A percentile compares a stretch with the other conserved stretches of the same genome.
Conservation (phyloP, 2,113 vertebrate genomes). For the Macrotis lagotis region DNA sequence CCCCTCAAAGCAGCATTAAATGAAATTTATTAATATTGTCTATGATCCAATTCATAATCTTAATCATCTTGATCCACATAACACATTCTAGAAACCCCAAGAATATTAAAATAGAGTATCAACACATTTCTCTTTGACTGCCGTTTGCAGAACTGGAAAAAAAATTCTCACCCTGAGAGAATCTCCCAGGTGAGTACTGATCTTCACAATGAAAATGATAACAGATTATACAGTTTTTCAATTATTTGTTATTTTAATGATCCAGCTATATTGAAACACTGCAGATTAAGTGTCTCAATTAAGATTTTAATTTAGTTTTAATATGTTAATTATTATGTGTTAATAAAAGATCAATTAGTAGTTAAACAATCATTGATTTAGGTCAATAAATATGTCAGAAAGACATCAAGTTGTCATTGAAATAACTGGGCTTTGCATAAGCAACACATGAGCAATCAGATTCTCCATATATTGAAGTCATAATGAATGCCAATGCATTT, state of each 20-base stretch:
- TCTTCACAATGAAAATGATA: constrained; percentile 81
- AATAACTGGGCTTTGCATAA: constrained; percentile 63
- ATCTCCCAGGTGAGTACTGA: constrained; percentile 56
- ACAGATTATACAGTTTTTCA: constrained; percentile 82
- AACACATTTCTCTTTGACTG: constrained; percentile 25
- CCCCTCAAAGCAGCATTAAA: background rate
- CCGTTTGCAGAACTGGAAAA: constrained; percentile 52
- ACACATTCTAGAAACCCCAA: background rate
- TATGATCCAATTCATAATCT: background rate
- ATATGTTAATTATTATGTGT: constrained; percentile 85
- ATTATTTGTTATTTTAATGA: constrained; percentile 83
- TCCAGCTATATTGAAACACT: constrained; percentile 80
- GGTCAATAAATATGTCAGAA: constrained; percentile 81
- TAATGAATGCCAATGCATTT: constrained; percentile 63
- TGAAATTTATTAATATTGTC: background rate
- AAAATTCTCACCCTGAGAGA: constrained; percentile 17
- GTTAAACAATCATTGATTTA: constrained; percentile 83
- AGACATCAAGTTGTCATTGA: constrained; percentile 76
- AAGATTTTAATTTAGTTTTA: constrained; percentile 87
- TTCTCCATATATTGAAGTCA: constrained; percentile 61
- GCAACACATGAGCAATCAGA: constrained; percentile 70
- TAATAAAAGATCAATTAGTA: constrained; percentile 89
- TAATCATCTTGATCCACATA: background rate
- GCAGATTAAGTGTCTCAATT: constrained; percentile 85
- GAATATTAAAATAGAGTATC: background rate